Percentiles rank a stretch among this genome's conserved stretches.
These are phyloP conservation scores for Euphydryas editha DNA, from an alignment of 2,888 invertebrate genomes.

Conservation along the genomic window DNA sequence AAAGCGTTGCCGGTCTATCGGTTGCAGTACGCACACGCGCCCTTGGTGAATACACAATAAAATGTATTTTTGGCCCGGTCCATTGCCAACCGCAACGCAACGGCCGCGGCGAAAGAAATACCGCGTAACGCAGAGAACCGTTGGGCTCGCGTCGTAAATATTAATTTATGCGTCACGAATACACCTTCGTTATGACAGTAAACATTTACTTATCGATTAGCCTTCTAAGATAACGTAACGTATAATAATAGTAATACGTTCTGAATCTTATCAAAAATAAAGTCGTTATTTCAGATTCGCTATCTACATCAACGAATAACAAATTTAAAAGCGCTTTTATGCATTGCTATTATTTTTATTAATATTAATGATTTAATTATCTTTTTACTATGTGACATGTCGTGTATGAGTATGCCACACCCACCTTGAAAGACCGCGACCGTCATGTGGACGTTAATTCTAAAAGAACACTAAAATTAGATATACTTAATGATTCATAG, in stretches of 20 bases:
- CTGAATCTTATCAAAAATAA: neutral
- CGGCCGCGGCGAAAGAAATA: conserved; percentile 69
- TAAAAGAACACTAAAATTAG: too few species aligned
- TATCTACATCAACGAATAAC: neutral
- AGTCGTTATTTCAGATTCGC: neutral
- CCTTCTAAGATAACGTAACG: neutral
- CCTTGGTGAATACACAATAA: conserved; percentile 79
- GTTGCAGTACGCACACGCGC: conserved; percentile 57
- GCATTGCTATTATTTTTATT: neutral
- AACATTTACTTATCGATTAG: conserved; percentile 46
- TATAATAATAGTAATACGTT: too few species aligned
- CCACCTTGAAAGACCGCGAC: too few species aligned
- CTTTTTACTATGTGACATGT: too few species aligned
- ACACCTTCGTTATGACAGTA: conserved; percentile 52
- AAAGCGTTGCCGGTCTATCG: conserved; percentile 45
- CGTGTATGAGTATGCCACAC: too few species aligned
- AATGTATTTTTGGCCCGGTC: conserved; percentile 77
- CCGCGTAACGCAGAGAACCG: conserved; percentile 55
- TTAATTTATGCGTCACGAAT: conserved; percentile 54
- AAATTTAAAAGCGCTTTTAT: neutral
- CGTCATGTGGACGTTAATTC: too few species aligned
- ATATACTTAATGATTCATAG: too few species aligned
- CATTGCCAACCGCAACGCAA: conserved; percentile 77
- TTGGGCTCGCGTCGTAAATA: conserved; percentile 56
- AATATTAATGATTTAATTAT: too few species aligned